Evolutionary conservation across 2,888 invertebrate genomes (phyloP).

Genomic region (Exocentrus adspersus): DNA sequence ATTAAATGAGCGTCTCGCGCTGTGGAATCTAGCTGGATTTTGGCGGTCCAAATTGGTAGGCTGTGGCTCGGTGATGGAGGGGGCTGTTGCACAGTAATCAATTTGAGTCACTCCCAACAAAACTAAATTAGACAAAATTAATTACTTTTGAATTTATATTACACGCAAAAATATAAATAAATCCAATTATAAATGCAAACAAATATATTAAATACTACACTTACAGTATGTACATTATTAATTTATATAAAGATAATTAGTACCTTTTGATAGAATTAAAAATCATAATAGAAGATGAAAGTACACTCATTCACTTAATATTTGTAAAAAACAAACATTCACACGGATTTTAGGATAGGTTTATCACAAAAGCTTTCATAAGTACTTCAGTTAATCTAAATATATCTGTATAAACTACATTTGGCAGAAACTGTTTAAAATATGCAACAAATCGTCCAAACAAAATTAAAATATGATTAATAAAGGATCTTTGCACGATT

Average conservation of each 20-base stretch:
- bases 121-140: slow-evolving; percentile 7
- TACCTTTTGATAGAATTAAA: slow-evolving; percentile 39
- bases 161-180: slow-evolving; percentile 50
- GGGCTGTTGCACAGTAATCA: no score
- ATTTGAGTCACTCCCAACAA: no score
- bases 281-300: slow-evolving; percentile 37
- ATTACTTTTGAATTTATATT: slow-evolving; percentile 37
- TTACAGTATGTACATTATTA: slow-evolving; percentile 47
- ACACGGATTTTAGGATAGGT: slow-evolving; percentile 39
- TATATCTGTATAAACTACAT: slow-evolving; percentile 41
- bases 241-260: slow-evolving; percentile 42
- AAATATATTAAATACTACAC: slow-evolving; percentile 47
- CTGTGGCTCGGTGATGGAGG: no score
- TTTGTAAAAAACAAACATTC: slow-evolving; percentile 39
- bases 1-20: no score
- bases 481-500: slow-evolving; percentile 27
- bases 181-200: slow-evolving; percentile 50
- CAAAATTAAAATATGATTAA: not conserved
- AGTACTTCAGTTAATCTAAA: slow-evolving; percentile 42
- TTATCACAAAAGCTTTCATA: slow-evolving; percentile 52
- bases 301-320: slow-evolving; percentile 43
- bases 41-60: no score
- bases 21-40: no score
- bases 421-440: slow-evolving; percentile 43
- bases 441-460: slow-evolving; percentile 25